Base-by-base conservation (phyloP, 2,797 vertebrate species). In the Sebastes trivittatus region DNA sequence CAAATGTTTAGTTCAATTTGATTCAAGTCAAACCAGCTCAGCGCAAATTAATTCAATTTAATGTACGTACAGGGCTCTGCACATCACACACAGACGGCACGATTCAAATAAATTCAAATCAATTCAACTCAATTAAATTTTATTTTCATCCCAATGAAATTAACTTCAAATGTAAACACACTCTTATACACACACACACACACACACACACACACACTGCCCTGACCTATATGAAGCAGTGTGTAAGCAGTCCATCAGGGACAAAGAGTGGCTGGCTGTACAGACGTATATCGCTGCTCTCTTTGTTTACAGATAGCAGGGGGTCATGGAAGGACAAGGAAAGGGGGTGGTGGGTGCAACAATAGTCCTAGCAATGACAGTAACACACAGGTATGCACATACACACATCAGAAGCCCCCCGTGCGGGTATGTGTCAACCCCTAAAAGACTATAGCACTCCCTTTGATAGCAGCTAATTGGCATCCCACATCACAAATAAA, bases 381-480 rank as follows among this genome's bases (percentile, higher is more conserved):
- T 46, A n/a, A 71, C 32, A 70, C 67, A 76, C 42, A 77, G 25
- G 75, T 29, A 62, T 49, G 14, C 36, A 67, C 11, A 20, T 3
- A 61, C 58, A 61, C 73, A 72, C 69, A 58, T 69, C 73, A 52
- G 1, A 2, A 64, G 23, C 29, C 68, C 73, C 73, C 38, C 66
- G 2, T 38, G 23, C 2, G 0, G 49, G 30, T 46, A 11, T 4
- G 52, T 6, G 23, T 27, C 61, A 25, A 75, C 63, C 77, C 66
- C 67, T 79, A 65, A 84, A 80, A 81, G 63, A 38, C 58, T 25
- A 18, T 55, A 63, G 61, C 7, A 18, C 54, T 79, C 11, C 52
- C 59, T 80, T 75, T 85, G 81, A 78, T 72, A 71, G 75, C 54
- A 68, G 74, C 86, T 93, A 89, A 88, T 87, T 85, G 82, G 78